Evolutionary conservation across 1,140 invertebrate species (phyloP).

Genomic region (Drosophila arawakana): DNA sequence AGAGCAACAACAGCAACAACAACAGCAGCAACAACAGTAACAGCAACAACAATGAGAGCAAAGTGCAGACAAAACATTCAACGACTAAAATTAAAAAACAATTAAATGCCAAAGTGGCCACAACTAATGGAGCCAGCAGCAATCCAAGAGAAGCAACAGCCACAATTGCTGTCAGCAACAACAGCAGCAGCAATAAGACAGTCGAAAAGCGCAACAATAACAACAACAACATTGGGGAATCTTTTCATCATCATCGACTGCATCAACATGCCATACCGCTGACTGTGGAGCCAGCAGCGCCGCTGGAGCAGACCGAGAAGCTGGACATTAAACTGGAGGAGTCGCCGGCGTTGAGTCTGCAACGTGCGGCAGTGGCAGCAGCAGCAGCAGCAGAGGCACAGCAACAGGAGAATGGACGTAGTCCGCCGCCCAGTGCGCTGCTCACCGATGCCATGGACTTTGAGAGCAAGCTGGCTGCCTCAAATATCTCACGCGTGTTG

Average conservation of each 20-base stretch:
- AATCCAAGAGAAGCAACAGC: slow-evolving; percentile 17
- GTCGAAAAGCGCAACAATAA: slow-evolving; percentile 43
- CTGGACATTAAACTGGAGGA: slow-evolving; percentile 79
- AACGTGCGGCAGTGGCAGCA: slow-evolving; percentile 54
- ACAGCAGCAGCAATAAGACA: slow-evolving; percentile 33
- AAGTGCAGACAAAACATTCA: slow-evolving; percentile 65
- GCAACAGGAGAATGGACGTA: slow-evolving; percentile 36
- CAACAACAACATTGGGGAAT: slow-evolving; percentile 38
- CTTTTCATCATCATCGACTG: slow-evolving; percentile 59
- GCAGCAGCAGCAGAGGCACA: slow-evolving; percentile 35
- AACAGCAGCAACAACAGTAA: slow-evolving; percentile 32
- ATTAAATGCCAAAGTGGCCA: slow-evolving; percentile 59
- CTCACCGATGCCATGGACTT: slow-evolving; percentile 71
- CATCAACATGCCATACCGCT: slow-evolving; percentile 78
- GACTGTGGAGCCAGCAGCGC: slow-evolving; percentile 79
- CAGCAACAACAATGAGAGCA: slow-evolving; percentile 43
- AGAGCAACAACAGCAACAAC: slow-evolving; percentile 40
- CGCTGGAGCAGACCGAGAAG: slow-evolving; percentile 80
- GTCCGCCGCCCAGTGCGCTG: slow-evolving; percentile 18
- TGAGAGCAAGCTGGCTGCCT: slow-evolving; percentile 77
- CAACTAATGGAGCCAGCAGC: slow-evolving; percentile 25
- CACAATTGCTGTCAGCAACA: slow-evolving; percentile 20
- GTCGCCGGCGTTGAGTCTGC: slow-evolving; percentile 72
- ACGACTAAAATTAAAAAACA: slow-evolving; percentile 81
- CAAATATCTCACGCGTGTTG: slow-evolving; percentile 77